These are phyloP conservation scores for Melitaea cinxia DNA, from an alignment of 1,140 invertebrate genomes.

Conservation along the genomic window DNA sequence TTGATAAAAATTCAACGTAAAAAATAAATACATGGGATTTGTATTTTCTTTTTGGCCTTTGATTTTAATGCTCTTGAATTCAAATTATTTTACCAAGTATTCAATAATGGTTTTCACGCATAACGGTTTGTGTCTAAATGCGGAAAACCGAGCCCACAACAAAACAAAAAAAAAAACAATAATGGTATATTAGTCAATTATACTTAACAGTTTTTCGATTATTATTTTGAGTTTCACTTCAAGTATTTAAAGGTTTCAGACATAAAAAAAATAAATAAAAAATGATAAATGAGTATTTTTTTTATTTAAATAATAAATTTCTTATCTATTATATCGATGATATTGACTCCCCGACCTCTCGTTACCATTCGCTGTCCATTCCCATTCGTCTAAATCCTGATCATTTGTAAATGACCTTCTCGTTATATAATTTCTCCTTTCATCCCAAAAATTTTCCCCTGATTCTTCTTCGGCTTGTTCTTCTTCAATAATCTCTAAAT, in stretches of 20 bases:
- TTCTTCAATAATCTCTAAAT: slow-evolving; percentile 57
- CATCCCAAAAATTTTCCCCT: slow-evolving; percentile 52
- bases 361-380: slow-evolving; percentile 67
- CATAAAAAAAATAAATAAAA: neutral
- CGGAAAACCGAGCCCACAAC: no score
- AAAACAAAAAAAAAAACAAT: no score
- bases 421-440: slow-evolving; percentile 49
- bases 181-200: no score
- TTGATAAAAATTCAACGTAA: no score
- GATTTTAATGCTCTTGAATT: no score
- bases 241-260: neutral
- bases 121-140: no score
- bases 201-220: no score
- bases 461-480: slow-evolving; percentile 53
- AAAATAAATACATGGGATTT: no score
- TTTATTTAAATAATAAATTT: slow-evolving; percentile 36
- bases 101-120: no score
- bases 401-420: slow-evolving; percentile 53
- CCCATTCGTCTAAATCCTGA: slow-evolving; percentile 75
- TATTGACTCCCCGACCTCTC: slow-evolving; percentile 63
- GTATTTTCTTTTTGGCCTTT: no score
- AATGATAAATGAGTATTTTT: neutral
- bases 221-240: no score
- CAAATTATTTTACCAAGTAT: no score
- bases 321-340: slow-evolving; percentile 68